Conservation (phyloP, 2,888 invertebrate genomes). For the Agrochola circellaris region DNA sequence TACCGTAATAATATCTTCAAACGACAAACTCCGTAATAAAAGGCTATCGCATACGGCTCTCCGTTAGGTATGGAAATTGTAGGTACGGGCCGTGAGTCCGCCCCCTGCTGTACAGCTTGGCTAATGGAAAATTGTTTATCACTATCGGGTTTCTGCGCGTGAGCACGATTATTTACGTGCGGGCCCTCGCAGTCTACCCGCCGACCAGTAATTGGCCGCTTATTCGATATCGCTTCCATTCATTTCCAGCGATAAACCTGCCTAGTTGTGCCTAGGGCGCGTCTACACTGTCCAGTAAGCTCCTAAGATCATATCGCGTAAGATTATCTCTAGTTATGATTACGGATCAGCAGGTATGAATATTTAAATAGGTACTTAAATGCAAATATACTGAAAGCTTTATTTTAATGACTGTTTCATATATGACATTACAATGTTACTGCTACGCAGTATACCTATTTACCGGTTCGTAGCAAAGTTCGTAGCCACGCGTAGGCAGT, state of each 20-base stretch:
- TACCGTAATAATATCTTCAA: conserved; percentile 86
- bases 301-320: conserved; percentile 75
- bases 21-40: conserved; percentile 84
- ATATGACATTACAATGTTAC: conserved; percentile 26
- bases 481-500: conserved; percentile 44
- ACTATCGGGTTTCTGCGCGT: conserved; percentile 84
- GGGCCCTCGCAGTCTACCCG: conserved; percentile 81
- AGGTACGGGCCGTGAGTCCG: conserved; percentile 68
- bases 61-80: conserved; percentile 83
- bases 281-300: conserved; percentile 74
- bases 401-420: conserved; percentile 8
- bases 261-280: conserved; percentile 74
- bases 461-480: conserved; percentile 38
- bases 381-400: conserved; percentile 24
- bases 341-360: conserved; percentile 58
- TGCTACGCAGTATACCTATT: conserved; percentile 26
- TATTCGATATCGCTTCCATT: conserved; percentile 88
- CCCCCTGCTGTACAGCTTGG: conserved; percentile 71
- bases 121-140: conserved; percentile 89
- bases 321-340: conserved; percentile 75
- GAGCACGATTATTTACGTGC: conserved; percentile 87
- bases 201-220: conserved; percentile 86
- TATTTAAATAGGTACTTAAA: conserved; percentile 50
- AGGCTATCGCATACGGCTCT: conserved; percentile 79
- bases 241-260: conserved; percentile 87